phyloP scores from a whole-genome alignment of 2,113 vertebrate species.

The Grammomys dolichurus region DNA sequence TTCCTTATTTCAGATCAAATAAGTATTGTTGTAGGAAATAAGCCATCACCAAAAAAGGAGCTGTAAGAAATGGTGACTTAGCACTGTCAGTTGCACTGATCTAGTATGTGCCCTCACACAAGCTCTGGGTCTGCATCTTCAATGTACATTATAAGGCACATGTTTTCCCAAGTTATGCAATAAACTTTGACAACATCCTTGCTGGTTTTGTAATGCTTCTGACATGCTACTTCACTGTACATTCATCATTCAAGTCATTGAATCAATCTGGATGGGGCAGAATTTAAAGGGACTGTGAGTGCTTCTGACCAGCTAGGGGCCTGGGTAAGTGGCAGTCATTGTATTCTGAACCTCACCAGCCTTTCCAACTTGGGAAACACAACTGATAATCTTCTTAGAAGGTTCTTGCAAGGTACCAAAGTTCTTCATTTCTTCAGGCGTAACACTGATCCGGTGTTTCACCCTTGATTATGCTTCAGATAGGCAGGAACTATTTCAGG shows the following conservation, averaged over 20 bases:
- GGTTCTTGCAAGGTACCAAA: background rate
- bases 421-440: background rate
- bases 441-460: background rate
- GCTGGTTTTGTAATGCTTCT: conserved; percentile 33
- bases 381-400: background rate
- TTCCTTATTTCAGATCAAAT: background rate
- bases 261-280: conserved; percentile 29
- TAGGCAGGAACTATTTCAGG: background rate
- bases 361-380: background rate
- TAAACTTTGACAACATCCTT: conserved; percentile 32
- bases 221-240: conserved; percentile 20
- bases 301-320: background rate
- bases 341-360: background rate
- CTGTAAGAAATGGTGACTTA: background rate
- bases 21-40: background rate
- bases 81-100: background rate
- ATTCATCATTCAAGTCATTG: conserved; percentile 19
- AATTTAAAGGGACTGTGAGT: conserved; percentile 52
- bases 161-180: conserved; percentile 41
- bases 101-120: background rate
- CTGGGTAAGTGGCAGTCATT: conserved; percentile 4
- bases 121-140: background rate
- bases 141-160: background rate
- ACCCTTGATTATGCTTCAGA: background rate
- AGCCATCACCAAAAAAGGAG: background rate